These are phyloP conservation scores for Dolomedes plantarius DNA, from an alignment of 2,888 invertebrate genomes.

Conservation along the genomic window DNA sequence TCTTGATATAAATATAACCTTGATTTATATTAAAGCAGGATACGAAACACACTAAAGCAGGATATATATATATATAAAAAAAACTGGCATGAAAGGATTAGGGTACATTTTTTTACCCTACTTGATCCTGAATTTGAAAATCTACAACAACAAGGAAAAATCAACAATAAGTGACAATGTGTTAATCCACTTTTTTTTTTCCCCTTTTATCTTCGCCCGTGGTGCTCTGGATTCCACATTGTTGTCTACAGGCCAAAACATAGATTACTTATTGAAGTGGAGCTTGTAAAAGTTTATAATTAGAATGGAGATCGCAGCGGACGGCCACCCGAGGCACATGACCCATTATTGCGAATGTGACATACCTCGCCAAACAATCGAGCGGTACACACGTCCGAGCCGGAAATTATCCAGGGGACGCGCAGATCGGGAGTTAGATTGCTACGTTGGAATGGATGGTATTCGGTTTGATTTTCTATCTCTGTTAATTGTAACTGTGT, in stretches of 20 bases:
- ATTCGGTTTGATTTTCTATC: too few species aligned
- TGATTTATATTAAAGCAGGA: too few species aligned
- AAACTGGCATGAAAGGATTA: background rate
- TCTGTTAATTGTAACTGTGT: too few species aligned
- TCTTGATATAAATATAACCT: too few species aligned
- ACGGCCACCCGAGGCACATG: background rate
- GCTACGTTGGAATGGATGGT: too few species aligned
- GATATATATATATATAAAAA: background rate
- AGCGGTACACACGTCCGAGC: background rate
- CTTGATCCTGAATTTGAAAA: background rate
- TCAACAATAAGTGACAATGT: background rate
- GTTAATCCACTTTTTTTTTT: background rate
- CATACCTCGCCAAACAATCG: too few species aligned
- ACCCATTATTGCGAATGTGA: background rate
- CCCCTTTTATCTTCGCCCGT: background rate
- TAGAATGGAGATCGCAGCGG: background rate
- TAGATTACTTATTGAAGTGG: background rate
- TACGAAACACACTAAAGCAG: conserved; percentile 10
- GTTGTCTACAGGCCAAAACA: background rate
- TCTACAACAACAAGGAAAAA: background rate
- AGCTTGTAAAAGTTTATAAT: background rate
- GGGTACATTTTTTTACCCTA: background rate
- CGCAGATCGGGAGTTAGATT: background rate
- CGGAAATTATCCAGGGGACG: background rate
- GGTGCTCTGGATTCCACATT: background rate